Percentiles rank a stretch among this genome's conserved stretches.
Conservation (phyloP, 2,888 invertebrate genomes). For the Mystacides longicornis region DNA sequence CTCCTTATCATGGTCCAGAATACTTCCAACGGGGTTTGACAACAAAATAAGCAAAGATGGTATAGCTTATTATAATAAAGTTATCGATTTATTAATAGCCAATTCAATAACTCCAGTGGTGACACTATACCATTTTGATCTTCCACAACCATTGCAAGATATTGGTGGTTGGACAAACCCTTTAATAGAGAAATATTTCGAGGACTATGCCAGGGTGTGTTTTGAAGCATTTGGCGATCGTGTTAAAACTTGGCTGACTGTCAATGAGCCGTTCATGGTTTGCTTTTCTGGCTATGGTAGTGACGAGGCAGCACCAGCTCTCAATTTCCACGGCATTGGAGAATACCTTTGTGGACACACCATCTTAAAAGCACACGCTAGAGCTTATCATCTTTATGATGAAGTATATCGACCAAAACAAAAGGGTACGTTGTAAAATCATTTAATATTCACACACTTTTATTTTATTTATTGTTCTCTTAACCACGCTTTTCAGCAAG, state of each 20-base stretch:
- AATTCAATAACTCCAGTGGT: constrained; percentile 48
- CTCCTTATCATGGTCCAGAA: constrained; percentile 47
- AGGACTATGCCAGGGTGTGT: constrained; percentile 33
- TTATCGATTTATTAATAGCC: constrained; percentile 45
- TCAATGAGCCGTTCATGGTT: constrained; percentile 38
- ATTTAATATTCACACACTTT: too few species aligned
- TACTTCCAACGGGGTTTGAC: constrained; percentile 48
- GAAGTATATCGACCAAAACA: constrained; percentile 28
- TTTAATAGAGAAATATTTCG: constrained; percentile 33
- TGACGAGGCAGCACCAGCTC: constrained; percentile 28
- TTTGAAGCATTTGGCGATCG: constrained; percentile 34
- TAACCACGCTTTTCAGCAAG: too few species aligned
- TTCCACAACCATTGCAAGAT: constrained; percentile 36
- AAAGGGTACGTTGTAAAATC: constrained; percentile 30
- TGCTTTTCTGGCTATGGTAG: constrained; percentile 34
- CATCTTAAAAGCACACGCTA: constrained; percentile 42
- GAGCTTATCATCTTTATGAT: constrained; percentile 31
- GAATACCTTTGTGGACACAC: constrained; percentile 37
- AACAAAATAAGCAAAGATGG: constrained; percentile 42
- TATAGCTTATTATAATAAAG: constrained; percentile 44
- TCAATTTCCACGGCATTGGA: constrained; percentile 33
- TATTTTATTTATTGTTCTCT: too few species aligned
- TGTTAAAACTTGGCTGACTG: constrained; percentile 42
- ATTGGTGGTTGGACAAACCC: constrained; percentile 38
- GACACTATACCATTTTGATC: constrained; percentile 40